Conservation (phyloP, 2,113 vertebrate species). For the Sylvia atricapilla region DNA sequence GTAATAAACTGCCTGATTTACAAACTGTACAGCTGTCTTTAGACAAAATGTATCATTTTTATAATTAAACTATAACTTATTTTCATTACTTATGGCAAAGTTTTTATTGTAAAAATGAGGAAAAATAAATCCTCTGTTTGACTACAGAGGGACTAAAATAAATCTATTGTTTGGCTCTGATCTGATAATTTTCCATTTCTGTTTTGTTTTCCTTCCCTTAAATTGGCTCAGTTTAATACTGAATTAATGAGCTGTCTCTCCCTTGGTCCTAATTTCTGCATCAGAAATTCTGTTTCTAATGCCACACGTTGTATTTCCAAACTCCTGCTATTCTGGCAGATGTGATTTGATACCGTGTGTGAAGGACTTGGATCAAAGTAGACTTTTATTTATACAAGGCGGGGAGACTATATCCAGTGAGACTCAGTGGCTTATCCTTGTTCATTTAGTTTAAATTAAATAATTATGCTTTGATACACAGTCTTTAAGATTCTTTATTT, state of each 20-base stretch:
- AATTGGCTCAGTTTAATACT: background rate
- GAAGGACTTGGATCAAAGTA: slow-evolving; percentile 36
- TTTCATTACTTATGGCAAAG: background rate
- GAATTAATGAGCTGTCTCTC: slow-evolving; percentile 49
- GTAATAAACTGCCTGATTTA: background rate
- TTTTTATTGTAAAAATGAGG: background rate
- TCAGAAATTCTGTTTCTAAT: slow-evolving; percentile 33
- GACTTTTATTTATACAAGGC: background rate
- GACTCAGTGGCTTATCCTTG: background rate
- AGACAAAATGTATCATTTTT: background rate
- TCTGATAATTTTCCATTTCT: background rate
- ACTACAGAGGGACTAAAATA: background rate
- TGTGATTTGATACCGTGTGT: slow-evolving; percentile 35
- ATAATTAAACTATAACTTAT: background rate
- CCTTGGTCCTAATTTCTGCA: slow-evolving; percentile 37
- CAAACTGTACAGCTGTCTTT: background rate
- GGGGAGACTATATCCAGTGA: background rate
- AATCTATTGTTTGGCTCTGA: slow-evolving; percentile 11
- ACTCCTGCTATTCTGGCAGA: background rate
- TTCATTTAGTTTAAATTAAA: background rate
- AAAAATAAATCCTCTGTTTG: background rate
- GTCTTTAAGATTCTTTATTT: background rate
- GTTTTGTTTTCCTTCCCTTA: slow-evolving; percentile 16
- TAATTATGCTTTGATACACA: background rate
- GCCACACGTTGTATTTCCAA: background rate